Evolutionary conservation across 2,888 invertebrate genomes (phyloP), one percentile per base, ranked within the genome.

Genomic region (Leptinotarsa haldemani): DNA sequence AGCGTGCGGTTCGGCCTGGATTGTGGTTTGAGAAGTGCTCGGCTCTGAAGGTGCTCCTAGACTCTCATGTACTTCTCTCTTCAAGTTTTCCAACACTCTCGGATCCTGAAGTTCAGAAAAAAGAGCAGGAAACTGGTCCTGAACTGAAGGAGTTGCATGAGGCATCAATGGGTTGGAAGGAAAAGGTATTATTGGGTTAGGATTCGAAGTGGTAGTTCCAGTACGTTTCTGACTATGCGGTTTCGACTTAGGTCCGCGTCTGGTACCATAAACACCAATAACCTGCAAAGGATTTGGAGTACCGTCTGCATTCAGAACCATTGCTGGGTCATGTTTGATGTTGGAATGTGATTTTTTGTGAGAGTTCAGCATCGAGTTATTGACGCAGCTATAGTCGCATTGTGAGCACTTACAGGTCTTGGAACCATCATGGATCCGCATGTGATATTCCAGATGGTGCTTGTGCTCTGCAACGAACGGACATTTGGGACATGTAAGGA

Each of bases 381-480:
- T 98, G 18, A 97, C 97, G 85, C 98, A 98, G 0, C 93, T 91
- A 84, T 97, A 97, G 20, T 91, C 98, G 0, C 93, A 91, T 84
- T 97, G 97, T 20, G 91, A 90, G 86, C 98, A 99, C 85, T 95
- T 95, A 89, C 95, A 98, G 1, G 99, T 99, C 85, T 99, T 99
- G 0, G 94, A 94, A 52, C 97, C 97, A 82, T 94, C 91, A 87
- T 99, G 99, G 86, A 98, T 98, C 64, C 97, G 91, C 86, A 97
- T 91, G 86, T 98, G 99, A 84, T 99, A 99, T 85, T 98, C 98
- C 74, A 99, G 89, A 82, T 99, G 99, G 86, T 99, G 99, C 84
- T 99, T 99, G 89, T 97, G 97, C 86, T 99, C 98, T 0, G 99
- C 99, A 4, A 98, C 97, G 84, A 99, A 99, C 0, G 96, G 95